These are phyloP conservation scores for Catostomus latipinnis DNA, from an alignment of 2,797 vertebrate genomes.

Conservation along the genomic window DNA sequence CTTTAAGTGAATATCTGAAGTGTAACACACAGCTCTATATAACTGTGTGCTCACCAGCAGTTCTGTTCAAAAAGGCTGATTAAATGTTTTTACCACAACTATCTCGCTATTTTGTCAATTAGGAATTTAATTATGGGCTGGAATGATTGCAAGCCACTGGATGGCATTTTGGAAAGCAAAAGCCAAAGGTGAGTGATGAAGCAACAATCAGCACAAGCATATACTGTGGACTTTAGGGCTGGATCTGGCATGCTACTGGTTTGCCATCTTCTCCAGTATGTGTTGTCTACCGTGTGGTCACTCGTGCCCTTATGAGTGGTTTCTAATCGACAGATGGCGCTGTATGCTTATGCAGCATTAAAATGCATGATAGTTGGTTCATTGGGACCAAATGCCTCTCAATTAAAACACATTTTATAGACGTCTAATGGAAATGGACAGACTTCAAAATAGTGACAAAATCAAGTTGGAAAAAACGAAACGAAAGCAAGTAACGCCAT, in stretches of 20 bases:
- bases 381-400: no score
- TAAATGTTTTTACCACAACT: conserved; percentile 22
- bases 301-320: not conserved
- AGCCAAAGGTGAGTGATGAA: conserved; percentile 26
- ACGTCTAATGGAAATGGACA: not conserved
- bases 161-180: not conserved
- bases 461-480: no score
- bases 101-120: not conserved
- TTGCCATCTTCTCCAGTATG: conserved; percentile 1
- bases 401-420: no score
- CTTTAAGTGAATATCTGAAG: not conserved
- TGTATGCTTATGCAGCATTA: conserved; percentile 46
- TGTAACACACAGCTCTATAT: not conserved
- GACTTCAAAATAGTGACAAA: not conserved
- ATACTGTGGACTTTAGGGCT: not conserved
- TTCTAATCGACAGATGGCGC: conserved; percentile 60
- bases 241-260: conserved; percentile 1
- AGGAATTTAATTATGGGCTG: conserved; percentile 12
- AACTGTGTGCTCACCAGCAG: not conserved
- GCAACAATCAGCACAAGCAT: not conserved
- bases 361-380: not conserved
- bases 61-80: conserved; percentile 13
- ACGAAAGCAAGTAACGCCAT: not conserved
- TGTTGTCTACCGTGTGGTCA: conserved; percentile 9
- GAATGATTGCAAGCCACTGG: not conserved